These are phyloP conservation scores for Sesia bembeciformis DNA, from an alignment of 2,888 invertebrate genomes.

Conservation along the genomic window DNA sequence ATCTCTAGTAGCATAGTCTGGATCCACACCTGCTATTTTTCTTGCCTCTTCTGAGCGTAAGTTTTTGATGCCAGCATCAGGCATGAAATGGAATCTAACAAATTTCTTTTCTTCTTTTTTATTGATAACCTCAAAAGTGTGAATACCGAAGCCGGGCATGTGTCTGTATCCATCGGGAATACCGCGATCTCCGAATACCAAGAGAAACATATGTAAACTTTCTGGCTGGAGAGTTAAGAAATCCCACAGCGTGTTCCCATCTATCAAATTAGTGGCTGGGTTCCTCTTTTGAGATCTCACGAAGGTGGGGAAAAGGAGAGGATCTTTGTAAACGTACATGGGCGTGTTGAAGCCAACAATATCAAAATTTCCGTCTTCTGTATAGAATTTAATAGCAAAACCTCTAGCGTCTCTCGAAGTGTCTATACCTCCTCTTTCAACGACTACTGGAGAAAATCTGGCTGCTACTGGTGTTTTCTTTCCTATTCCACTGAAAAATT, in stretches of 20 bases:
- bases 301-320: slow-evolving; percentile 89
- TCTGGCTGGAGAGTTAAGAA: slow-evolving; percentile 89
- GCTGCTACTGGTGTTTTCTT: slow-evolving; percentile 84
- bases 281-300: slow-evolving; percentile 95
- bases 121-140: slow-evolving; percentile 91
- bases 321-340: slow-evolving; percentile 91
- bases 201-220: slow-evolving; percentile 84
- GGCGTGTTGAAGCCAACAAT: slow-evolving; percentile 92
- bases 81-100: slow-evolving; percentile 92
- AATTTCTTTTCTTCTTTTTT: slow-evolving; percentile 78
- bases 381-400: slow-evolving; percentile 93
- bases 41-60: slow-evolving; percentile 77
- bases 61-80: slow-evolving; percentile 89
- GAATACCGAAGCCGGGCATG: slow-evolving; percentile 95
- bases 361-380: slow-evolving; percentile 92
- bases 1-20: slow-evolving; percentile 89
- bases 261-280: slow-evolving; percentile 88
- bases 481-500: slow-evolving; percentile 80
- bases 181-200: slow-evolving; percentile 90
- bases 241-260: slow-evolving; percentile 94
- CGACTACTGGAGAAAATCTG: slow-evolving; percentile 86
- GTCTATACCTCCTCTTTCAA: slow-evolving; percentile 90
- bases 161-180: slow-evolving; percentile 91
- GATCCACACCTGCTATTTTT: slow-evolving; percentile 80
- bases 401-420: slow-evolving; percentile 90